Evolutionary conservation across 1,140 invertebrate genomes (phyloP).

Genomic region (Drosophila pruinosa): DNA sequence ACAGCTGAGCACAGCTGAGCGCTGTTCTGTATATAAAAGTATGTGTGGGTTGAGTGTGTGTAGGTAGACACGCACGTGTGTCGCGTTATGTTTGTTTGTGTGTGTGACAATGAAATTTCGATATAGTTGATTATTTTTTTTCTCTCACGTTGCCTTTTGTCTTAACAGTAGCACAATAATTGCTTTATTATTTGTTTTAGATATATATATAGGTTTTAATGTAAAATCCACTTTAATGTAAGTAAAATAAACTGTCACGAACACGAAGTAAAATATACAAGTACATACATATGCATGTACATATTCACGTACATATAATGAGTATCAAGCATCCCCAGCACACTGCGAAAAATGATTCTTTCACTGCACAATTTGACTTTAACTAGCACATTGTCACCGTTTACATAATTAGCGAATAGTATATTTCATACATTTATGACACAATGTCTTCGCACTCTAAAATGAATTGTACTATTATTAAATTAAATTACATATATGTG

Average conservation of each 20-base stretch:
- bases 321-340: slow-evolving; percentile 35
- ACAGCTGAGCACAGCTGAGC: slow-evolving; percentile 70
- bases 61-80: slow-evolving; percentile 32
- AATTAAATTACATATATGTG: slow-evolving; percentile 50
- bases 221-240: slow-evolving; percentile 27
- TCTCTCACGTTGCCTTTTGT: background rate
- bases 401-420: slow-evolving; percentile 31
- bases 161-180: slow-evolving; percentile 20
- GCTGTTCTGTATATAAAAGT: slow-evolving; percentile 20
- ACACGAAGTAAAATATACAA: slow-evolving; percentile 37
- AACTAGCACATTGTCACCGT: slow-evolving; percentile 19
- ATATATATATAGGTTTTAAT: slow-evolving; percentile 21
- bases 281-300: slow-evolving; percentile 34
- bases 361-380: slow-evolving; percentile 30
- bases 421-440: slow-evolving; percentile 30
- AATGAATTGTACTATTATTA: slow-evolving; percentile 45
- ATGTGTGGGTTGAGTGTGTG: slow-evolving; percentile 40
- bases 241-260: slow-evolving; percentile 50
- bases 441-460: slow-evolving; percentile 18
- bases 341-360: slow-evolving; percentile 45
- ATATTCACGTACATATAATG: slow-evolving; percentile 37
- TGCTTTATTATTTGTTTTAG: slow-evolving; percentile 26
- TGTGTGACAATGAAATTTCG: slow-evolving; percentile 48
- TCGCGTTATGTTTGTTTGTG: slow-evolving; percentile 25
- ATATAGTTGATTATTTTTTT: slow-evolving; percentile 35